phyloP scores from a whole-genome alignment of 2,113 vertebrate genomes.

The Alexandromys fortis region DNA sequence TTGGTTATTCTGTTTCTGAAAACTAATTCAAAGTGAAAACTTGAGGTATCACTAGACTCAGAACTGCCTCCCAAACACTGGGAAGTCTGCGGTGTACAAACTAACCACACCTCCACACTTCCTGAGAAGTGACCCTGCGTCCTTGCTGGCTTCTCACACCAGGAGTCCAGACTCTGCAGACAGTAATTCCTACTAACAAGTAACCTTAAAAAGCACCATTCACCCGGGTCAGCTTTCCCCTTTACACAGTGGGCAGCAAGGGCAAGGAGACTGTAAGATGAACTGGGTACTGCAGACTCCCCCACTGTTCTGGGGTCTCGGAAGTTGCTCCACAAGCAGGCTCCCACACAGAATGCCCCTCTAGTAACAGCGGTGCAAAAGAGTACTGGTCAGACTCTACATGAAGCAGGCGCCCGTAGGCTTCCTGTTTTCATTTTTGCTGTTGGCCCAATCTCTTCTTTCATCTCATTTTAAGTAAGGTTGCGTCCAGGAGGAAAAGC shows the following conservation, averaged over 20 bases:
- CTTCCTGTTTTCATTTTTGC: background rate
- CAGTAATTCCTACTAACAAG: background rate
- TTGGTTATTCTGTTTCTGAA: background rate
- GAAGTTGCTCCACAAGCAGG: background rate
- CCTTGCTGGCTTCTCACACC: slow-evolving; percentile 10
- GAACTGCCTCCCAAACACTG: background rate
- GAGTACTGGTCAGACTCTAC: background rate
- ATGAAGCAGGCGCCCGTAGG: background rate
- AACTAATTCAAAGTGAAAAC: background rate
- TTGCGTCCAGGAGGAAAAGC: background rate
- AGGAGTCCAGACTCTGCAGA: slow-evolving; percentile 28
- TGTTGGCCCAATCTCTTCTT: background rate
- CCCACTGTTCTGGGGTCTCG: background rate
- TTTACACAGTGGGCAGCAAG: background rate
- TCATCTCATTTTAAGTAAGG: background rate
- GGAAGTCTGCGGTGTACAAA: background rate
- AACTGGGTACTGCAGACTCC: background rate
- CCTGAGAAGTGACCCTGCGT: background rate
- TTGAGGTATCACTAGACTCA: background rate
- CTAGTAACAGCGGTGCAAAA: background rate
- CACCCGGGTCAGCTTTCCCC: background rate
- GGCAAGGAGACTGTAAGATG: background rate
- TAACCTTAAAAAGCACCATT: background rate
- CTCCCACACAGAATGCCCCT: background rate
- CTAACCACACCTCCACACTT: background rate